Evolutionary conservation across 2,113 vertebrate species (phyloP), one percentile per base, ranked within the genome.

Genomic region (Polypterus bichir): DNA sequence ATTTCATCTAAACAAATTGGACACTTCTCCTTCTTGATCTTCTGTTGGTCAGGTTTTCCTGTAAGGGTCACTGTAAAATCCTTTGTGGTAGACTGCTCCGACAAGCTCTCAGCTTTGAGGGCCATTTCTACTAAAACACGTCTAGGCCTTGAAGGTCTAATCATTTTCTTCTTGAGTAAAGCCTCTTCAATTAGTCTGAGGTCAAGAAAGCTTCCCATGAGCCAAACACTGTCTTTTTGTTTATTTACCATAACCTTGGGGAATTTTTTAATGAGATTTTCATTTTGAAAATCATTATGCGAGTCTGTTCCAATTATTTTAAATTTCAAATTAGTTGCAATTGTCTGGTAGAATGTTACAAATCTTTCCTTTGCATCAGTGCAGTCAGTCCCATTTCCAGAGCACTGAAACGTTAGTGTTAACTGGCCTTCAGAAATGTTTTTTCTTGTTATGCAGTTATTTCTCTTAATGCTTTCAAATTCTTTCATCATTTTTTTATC

Each of bases 1-100:
- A 87, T 73, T 4, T 44, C 10, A 4, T 87, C 81, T 73, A 85
- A 75, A 66, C 85, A 87, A 70, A 87, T 83, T 0, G 76, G 71
- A 71, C 85, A 87, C 0, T 49, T 51, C 44, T 82, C 74, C 0
- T 75, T 66, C 46, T 71, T 54, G 56, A 53, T 61, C 1, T 6
- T n/a, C 8, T 57, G 57, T 47, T 62, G 60, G 5, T 45, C 51
- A 27, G 27, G 27, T 27, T 27, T 27, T 27, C 27, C 27, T 27
- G 27, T 27, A 27, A 27, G 27, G 27, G 27, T 27, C 27, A 27
- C 27, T 27, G 27, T 27, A 27, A 27, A 27, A 27, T 27, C 27
- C 27, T 27, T 27, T 27, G 27, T 27, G 27, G 27, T 27, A 27
- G 27, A 27, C 27, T 27, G 27, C 27, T 27, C 27, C 27, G 27